Percentiles rank a stretch among this genome's conserved stretches.
phyloP scores from a whole-genome alignment of 1,140 invertebrate genomes.

The Ceratina calcarata region DNA sequence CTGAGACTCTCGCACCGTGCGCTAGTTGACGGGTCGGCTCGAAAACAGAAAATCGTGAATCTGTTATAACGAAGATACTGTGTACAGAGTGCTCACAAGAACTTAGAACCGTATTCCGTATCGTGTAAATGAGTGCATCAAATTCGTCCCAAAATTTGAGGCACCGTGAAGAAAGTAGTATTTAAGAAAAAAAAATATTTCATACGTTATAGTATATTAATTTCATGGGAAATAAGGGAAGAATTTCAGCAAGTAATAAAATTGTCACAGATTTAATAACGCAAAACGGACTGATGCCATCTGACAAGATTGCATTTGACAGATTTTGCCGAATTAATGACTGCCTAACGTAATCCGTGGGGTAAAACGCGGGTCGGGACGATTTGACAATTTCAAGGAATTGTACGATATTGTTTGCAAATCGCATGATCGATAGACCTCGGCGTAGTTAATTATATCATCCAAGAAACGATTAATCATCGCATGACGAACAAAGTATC shows the following conservation, averaged over 20 bases:
- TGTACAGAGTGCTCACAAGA: not conserved
- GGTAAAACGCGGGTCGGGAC: not conserved
- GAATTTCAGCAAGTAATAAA: not conserved
- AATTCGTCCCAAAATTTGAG: no score
- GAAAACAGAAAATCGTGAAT: not conserved
- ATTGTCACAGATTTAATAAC: not conserved
- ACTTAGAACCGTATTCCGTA: no score
- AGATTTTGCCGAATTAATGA: constrained; percentile 25
- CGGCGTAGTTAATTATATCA: constrained; percentile 30
- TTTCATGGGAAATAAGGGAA: no score
- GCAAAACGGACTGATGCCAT: not conserved
- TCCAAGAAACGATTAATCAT: constrained; percentile 41
- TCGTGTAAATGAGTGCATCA: no score
- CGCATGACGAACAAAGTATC: constrained; percentile 7
- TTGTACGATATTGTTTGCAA: constrained; percentile 2
- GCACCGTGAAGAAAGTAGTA: no score
- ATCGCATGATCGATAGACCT: constrained; percentile 9
- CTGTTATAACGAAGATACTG: not conserved
- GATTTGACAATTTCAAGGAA: constrained; percentile 8
- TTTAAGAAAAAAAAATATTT: no score
- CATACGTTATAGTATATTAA: no score
- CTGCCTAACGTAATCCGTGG: not conserved
- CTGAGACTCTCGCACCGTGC: not conserved
- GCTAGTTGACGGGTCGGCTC: not conserved
- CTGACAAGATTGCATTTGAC: constrained; percentile 34